Percentiles rank a stretch among this genome's conserved stretches.
These are phyloP conservation scores for Pelecanoides urinatrix DNA, from an alignment of 2,113 vertebrate species.

Conservation along the genomic window DNA sequence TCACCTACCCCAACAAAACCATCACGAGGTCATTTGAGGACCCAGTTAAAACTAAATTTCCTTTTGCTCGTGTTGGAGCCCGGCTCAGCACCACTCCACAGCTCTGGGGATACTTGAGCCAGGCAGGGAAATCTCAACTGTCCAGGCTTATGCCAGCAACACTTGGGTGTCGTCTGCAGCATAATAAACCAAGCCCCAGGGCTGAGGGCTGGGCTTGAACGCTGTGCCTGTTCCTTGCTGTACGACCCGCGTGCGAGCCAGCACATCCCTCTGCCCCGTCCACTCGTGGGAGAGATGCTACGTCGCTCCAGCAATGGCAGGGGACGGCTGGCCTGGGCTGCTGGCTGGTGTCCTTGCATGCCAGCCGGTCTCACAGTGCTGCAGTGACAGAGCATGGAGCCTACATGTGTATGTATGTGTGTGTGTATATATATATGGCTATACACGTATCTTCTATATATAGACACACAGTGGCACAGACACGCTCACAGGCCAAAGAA, in stretches of 20 bases:
- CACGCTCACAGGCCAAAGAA: background rate
- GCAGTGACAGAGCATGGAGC: background rate
- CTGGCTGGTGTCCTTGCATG: background rate
- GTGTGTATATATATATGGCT: background rate
- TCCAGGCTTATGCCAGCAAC: background rate
- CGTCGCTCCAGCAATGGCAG: background rate
- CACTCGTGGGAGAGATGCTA: background rate
- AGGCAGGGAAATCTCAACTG: background rate
- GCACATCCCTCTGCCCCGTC: background rate
- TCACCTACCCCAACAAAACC: background rate
- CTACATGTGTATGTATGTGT: background rate
- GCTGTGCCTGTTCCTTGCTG: background rate
- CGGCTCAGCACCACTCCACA: background rate
- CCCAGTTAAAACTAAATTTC: background rate
- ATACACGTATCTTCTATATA: background rate
- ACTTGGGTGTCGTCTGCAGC: background rate
- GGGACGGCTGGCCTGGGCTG: background rate
- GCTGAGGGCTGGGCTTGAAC: background rate
- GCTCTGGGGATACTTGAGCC: background rate
- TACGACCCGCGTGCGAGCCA: background rate
- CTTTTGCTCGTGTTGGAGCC: background rate
- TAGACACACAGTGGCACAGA: too few relatives aligned
- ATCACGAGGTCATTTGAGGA: rapidly evolving
- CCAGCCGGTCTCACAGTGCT: background rate
- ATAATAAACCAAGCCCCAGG: background rate